Percentiles rank a stretch among this genome's conserved stretches.
These are phyloP conservation scores for Philopedon plagiatum DNA, from an alignment of 2,888 invertebrate genomes.

Conservation along the genomic window DNA sequence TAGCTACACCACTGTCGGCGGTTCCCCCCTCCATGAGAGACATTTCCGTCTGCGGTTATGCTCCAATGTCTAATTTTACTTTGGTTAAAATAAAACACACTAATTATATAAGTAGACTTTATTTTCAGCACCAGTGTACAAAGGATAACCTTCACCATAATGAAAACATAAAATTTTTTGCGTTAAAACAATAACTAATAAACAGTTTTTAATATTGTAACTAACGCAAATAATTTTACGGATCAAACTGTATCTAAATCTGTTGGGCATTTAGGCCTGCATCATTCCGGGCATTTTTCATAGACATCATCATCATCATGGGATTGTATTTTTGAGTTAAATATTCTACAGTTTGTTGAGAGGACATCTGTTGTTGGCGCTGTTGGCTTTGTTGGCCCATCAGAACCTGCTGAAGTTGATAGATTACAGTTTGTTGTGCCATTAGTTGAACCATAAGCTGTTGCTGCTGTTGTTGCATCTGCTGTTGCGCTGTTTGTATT, in stretches of 20 bases:
- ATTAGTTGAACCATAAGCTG: slow-evolving; percentile 9
- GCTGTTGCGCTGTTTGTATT: not conserved
- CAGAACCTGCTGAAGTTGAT: slow-evolving; percentile 20
- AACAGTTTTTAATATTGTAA: not conserved
- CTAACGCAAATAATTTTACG: slow-evolving; percentile 5
- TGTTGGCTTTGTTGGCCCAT: slow-evolving; percentile 15
- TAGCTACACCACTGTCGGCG: too few species aligned
- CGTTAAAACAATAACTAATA: not conserved
- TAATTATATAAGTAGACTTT: not conserved
- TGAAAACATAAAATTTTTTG: slow-evolving; percentile 5
- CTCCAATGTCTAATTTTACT: too few species aligned
- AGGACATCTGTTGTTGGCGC: slow-evolving; percentile 7
- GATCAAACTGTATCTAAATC: not conserved
- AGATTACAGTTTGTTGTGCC: slow-evolving; percentile 17
- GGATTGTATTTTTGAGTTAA: not conserved
- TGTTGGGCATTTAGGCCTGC: not conserved
- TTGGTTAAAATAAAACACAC: not conserved
- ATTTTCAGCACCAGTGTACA: not conserved
- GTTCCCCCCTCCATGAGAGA: too few species aligned
- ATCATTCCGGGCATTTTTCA: slow-evolving; percentile 15
- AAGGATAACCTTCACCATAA: not conserved
- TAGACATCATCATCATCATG: slow-evolving; percentile 17
- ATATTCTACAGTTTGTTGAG: slow-evolving; percentile 5
- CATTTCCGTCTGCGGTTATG: too few species aligned
- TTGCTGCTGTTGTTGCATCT: slow-evolving; percentile 9